Evolutionary conservation across 1,140 invertebrate species (phyloP).

Genomic region (Drosophila nikananu): DNA sequence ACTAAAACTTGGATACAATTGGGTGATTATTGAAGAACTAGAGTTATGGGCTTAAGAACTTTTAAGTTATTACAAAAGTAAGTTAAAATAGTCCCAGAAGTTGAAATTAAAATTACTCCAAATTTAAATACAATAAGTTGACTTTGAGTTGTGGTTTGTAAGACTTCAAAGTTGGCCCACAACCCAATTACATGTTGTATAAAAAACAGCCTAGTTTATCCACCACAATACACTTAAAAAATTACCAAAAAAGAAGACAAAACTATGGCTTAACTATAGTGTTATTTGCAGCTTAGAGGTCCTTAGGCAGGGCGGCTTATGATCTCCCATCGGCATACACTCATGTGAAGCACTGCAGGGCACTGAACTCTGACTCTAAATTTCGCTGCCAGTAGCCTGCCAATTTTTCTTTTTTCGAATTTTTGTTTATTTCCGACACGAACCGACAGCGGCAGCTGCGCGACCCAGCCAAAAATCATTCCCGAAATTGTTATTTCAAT

Average conservation of each 20-base stretch:
- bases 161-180: neutral
- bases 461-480: slow-evolving; percentile 36
- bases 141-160: no score
- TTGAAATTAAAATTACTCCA: no score
- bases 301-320: no score
- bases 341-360: slow-evolving; percentile 13
- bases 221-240: neutral
- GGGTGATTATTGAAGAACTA: no score
- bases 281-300: neutral
- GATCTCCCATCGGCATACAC: neutral
- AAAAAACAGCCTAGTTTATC: neutral
- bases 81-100: no score
- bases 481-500: slow-evolving; percentile 32
- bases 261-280: neutral
- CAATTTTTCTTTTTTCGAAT: neutral
- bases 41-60: no score
- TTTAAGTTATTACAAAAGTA: no score
- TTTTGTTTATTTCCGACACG: slow-evolving; percentile 52
- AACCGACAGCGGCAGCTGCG: slow-evolving; percentile 40
- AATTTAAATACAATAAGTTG: no score
- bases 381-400: neutral
- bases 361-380: slow-evolving; percentile 13
- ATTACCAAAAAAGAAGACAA: neutral
- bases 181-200: neutral
- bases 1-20: neutral